These are phyloP conservation scores for Catostomus latipinnis DNA, from an alignment of 2,797 vertebrate species.

Conservation along the genomic window DNA sequence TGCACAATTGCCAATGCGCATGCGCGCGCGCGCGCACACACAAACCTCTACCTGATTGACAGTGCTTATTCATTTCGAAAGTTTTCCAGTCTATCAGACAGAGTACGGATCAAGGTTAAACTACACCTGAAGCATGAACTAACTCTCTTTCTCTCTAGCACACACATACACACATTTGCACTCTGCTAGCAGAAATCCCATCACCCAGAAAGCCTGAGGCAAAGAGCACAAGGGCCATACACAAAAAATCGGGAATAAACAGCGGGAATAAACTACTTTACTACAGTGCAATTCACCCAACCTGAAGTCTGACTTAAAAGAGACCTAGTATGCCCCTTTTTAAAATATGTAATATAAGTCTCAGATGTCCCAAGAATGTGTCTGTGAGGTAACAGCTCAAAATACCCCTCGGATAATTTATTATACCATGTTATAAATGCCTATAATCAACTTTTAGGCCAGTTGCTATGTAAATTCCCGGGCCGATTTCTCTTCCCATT, in stretches of 20 bases:
- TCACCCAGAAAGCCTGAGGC: constrained; percentile 15
- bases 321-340: too few relatives aligned
- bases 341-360: too few relatives aligned
- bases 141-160: constrained; percentile 19
- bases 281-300: background rate
- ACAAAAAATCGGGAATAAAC: constrained; percentile 38
- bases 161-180: constrained; percentile 5
- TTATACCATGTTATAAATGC: background rate
- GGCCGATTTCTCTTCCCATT: too few relatives aligned
- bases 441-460: too few relatives aligned
- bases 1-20: constrained; percentile 11
- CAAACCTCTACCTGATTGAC: background rate
- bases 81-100: constrained; percentile 42
- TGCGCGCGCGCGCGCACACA: background rate
- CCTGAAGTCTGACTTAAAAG: background rate
- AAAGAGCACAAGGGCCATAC: constrained; percentile 3
- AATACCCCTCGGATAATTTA: too few relatives aligned
- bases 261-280: background rate
- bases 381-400: too few relatives aligned
- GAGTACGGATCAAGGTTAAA: constrained; percentile 35
- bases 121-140: constrained; percentile 34
- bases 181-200: constrained; percentile 32
- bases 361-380: too few relatives aligned
- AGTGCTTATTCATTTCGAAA: constrained; percentile 28
- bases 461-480: too few relatives aligned